Percentiles rank a stretch among this genome's conserved stretches.
Conservation (phyloP, 1,140 invertebrate genomes). For the Mesaphorura yosii region DNA sequence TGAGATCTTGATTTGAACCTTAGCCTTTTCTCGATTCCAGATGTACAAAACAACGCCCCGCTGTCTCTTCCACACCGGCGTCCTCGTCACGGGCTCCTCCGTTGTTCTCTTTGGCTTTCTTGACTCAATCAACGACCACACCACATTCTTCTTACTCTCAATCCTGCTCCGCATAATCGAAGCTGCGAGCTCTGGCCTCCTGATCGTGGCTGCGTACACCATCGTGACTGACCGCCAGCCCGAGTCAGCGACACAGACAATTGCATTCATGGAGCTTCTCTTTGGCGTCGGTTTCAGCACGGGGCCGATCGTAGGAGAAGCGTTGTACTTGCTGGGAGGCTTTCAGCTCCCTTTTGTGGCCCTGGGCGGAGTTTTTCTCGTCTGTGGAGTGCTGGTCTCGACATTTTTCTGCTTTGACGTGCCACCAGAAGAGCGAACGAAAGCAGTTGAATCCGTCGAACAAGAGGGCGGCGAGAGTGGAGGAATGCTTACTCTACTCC, state of each 20-base stretch:
- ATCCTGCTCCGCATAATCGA: slow-evolving; percentile 46
- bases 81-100: slow-evolving; percentile 67
- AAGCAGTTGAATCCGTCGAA: too few species aligned
- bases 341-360: too few species aligned
- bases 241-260: slow-evolving; percentile 44
- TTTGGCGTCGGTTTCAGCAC: background rate
- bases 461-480: too few species aligned
- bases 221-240: slow-evolving; percentile 55
- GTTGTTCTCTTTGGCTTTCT: slow-evolving; percentile 65
- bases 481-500: too few species aligned
- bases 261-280: slow-evolving; percentile 33
- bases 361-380: too few species aligned
- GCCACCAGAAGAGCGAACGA: background rate
- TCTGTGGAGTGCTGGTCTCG: too few species aligned
- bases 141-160: slow-evolving; percentile 44
- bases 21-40: too few species aligned
- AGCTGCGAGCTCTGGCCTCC: slow-evolving; percentile 46
- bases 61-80: slow-evolving; percentile 70
- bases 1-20: too few species aligned
- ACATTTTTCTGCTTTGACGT: slow-evolving; percentile 30
- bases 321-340: too few species aligned
- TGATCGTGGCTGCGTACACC: slow-evolving; percentile 47
- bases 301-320: background rate
- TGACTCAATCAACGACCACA: slow-evolving; percentile 40
- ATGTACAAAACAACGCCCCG: slow-evolving; percentile 72